These are phyloP conservation scores for Cyanoramphus novaezelandiae DNA, from an alignment of 2,113 vertebrate genomes.

Conservation along the genomic window DNA sequence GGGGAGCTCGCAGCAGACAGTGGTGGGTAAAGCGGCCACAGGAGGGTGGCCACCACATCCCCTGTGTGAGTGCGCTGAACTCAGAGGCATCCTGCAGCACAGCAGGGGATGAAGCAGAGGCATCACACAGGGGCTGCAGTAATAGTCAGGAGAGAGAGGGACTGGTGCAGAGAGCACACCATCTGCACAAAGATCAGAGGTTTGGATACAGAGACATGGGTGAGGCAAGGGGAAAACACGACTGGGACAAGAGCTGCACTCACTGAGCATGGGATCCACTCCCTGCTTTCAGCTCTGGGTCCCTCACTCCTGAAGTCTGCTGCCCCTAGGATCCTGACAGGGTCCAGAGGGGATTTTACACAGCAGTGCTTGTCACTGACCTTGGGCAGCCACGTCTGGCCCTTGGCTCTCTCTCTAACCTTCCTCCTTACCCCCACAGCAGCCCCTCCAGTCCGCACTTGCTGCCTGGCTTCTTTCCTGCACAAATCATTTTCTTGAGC, in stretches of 20 bases:
- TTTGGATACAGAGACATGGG: neutral
- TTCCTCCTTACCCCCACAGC: neutral
- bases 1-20: neutral
- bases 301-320: neutral
- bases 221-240: neutral
- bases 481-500: constrained; percentile 44
- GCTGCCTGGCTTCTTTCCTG: constrained; percentile 20
- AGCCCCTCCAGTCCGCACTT: neutral
- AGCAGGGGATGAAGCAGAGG: neutral
- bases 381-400: rapidly evolving
- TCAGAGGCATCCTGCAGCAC: neutral
- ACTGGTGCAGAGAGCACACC: neutral
- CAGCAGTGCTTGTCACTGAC: neutral
- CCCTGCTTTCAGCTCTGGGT: neutral
- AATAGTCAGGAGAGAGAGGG: neutral
- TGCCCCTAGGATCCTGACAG: neutral
- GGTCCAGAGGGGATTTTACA: neutral
- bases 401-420: neutral
- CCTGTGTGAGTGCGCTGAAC: neutral
- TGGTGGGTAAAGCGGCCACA: neutral
- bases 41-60: neutral
- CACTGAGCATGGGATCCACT: neutral
- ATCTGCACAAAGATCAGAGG: neutral
- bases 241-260: neutral
- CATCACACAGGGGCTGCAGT: neutral